A percentile compares a stretch with the other conserved stretches of the same genome.
Conservation (phyloP, 2,888 invertebrate genomes). For the Lycophotia porphyrea region DNA sequence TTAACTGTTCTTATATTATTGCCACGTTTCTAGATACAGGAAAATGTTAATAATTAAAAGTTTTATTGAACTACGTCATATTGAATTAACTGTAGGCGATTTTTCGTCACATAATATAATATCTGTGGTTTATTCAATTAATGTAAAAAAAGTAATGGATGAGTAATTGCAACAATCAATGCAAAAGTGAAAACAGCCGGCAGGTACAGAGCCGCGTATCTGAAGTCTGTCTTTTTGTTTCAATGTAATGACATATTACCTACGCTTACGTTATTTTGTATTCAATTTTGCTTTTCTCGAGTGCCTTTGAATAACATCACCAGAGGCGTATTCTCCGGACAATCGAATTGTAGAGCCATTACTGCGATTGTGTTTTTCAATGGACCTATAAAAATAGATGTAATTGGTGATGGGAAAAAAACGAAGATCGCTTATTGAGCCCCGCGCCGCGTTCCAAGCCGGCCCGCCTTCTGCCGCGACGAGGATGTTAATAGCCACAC, state of each 20-base stretch:
- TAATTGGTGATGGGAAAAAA: conserved; percentile 85
- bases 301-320: conserved; percentile 75
- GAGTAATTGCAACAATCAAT: conserved; percentile 37
- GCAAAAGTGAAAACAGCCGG: conserved; percentile 54
- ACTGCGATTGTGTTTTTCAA: conserved; percentile 83
- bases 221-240: conserved; percentile 62
- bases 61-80: conserved; percentile 6
- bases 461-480: conserved; percentile 62
- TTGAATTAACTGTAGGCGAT: not conserved
- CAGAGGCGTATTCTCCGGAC: conserved; percentile 74
- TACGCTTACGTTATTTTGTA: conserved; percentile 68
- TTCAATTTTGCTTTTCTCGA: conserved; percentile 74
- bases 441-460: conserved; percentile 61
- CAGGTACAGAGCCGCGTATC: conserved; percentile 40
- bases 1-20: conserved; percentile 5
- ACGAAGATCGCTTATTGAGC: conserved; percentile 79
- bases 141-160: conserved; percentile 10
- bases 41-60: conserved; percentile 14
- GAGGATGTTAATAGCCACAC: conserved; percentile 76
- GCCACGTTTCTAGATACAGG: not conserved
- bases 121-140: conserved; percentile 6
- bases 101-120: not conserved
- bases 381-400: conserved; percentile 83
- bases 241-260: conserved; percentile 65
- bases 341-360: conserved; percentile 82